phyloP scores from a whole-genome alignment of 2,113 vertebrate genomes.

The Nerophis ophidion region DNA sequence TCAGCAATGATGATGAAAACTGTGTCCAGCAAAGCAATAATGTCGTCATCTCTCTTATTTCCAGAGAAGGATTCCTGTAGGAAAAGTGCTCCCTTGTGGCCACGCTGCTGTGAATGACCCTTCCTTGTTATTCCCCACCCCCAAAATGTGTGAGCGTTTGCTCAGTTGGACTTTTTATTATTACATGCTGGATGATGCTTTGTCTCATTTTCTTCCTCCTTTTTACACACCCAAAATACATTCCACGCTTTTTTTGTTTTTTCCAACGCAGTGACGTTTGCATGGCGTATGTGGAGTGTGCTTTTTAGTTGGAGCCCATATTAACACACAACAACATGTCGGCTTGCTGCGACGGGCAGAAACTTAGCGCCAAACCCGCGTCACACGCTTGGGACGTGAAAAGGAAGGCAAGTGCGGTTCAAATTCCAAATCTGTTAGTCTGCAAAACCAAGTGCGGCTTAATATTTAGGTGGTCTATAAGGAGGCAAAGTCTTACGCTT shows the following conservation, averaged over 20 bases:
- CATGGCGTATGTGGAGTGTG: conserved; percentile 54
- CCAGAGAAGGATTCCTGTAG: conserved; percentile 95
- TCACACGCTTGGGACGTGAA: conserved; percentile 12
- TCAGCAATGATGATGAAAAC: conserved; percentile 41
- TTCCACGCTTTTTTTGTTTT: conserved; percentile 39
- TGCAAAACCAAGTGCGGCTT: neutral
- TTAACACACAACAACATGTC: conserved; percentile 50
- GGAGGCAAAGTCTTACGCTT: neutral
- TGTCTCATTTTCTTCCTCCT: conserved; percentile 34
- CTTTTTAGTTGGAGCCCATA: conserved; percentile 40
- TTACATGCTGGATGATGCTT: conserved; percentile 48
- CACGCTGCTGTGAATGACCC: conserved; percentile 78
- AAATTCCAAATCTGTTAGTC: neutral
- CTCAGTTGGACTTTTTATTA: conserved; percentile 50
- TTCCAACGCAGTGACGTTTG: conserved; percentile 47
- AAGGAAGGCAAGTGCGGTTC: neutral
- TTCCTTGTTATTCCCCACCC: conserved; percentile 43
- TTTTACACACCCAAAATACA: conserved; percentile 37
- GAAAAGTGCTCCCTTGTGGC: conserved; percentile 74
- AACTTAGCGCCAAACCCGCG: conserved; percentile 43
- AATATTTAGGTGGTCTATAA: neutral
- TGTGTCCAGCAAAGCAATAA: conserved; percentile 70
- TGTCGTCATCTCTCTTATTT: conserved; percentile 86
- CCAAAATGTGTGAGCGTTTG: conserved; percentile 49
- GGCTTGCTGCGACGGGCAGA: conserved; percentile 55